Evolutionary conservation across 2,797 vertebrate genomes (phyloP), one percentile per base, ranked within the genome.

Genomic region (Bucorvus abyssinicus): DNA sequence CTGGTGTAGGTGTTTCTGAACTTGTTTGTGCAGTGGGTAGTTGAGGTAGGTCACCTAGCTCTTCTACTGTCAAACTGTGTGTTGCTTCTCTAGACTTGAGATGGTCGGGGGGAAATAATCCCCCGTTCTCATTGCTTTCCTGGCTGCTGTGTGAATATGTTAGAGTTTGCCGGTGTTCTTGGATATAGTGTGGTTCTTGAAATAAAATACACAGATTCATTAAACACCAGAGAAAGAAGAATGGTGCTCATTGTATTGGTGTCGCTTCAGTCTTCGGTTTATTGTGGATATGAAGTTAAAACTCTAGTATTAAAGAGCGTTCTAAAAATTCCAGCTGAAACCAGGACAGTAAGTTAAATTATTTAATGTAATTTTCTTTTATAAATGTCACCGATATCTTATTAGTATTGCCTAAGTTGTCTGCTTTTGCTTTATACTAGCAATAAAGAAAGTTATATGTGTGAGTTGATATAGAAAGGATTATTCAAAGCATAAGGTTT

Each of bases 401-500:
- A 91, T 69, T 84, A 69, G 53, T 87, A 36, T 79, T 94, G 60
- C 45, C 55, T 56, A 57, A 89, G 7, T 89, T 82, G 73, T 94
- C 63, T 94, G 93, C 52, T 89, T 94, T 92, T 93, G 32, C 70
- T 86, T 96, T 91, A 50, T 68, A 9, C 29, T 64, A 71, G 60
- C 74, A 89, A 22, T 83, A 42, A 82, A 81, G 64, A 9, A 56
- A 84, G 32, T 45, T 64, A 10, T 57, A 21, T 63, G 24, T 71
- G 50, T 82, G 67, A 85, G 38, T 38, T 92, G 47, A 56, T 80
- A 49, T 3, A 15, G 56, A 84, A 85, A 75, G 42, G 53, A 81
- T 92, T 50, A 87, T 78, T 91, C 61, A 83, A 75, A 61, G n/a
- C 27, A 15, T 80, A n/a, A 85, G 42, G 61, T 65, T 74, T 29